Base-by-base conservation (phyloP, 2,888 invertebrate species). In the Chymomyza amoena region DNA sequence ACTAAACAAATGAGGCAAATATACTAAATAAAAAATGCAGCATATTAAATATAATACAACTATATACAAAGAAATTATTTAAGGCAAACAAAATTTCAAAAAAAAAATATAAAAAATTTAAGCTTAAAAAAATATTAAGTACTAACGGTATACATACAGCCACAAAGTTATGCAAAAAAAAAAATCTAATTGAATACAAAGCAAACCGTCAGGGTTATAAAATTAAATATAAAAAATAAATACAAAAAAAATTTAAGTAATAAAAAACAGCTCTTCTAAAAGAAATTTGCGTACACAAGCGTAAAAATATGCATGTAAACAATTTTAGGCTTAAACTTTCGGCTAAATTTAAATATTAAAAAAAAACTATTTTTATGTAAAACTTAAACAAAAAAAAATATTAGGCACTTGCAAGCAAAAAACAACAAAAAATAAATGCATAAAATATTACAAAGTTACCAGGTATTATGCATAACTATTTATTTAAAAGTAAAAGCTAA, bases 41-140 rank as follows among this genome's bases (percentile, higher is more conserved):
- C 60, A 69, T 32, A 32, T 32, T 7, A 61, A 39, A 16, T 13
- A 61, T 16, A 54, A 36, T n/a, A 52, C 1, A 66, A 68, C 52
- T 51, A 78, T 77, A 86, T 86, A 72, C 88, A 85, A 85, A 85
- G 88, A 87, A 88, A 88, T 88, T 85, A 85, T 88, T 88, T 83
- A 88, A 84, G 86, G 77, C 84, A 76, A 45, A 81, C 69, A 70
- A 67, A 83, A 83, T 78, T 80, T 70, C 76, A 66, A 61, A 61
- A 51, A 57, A 57, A 15, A 15, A 63, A 51, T 45, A 10, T 39
- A 52, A 36, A 51, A 62, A 70, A 59, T 39, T 32, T 32, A 32
- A 32, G 32, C 32, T 7, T 32, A 66, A 57, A 63, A 61, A 59
- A 32, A 74, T 59, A 56, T 32, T 59, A 64, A 68, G 68, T 75